phyloP scores from a whole-genome alignment of 2,797 vertebrate genomes.

The Manis javanica region DNA sequence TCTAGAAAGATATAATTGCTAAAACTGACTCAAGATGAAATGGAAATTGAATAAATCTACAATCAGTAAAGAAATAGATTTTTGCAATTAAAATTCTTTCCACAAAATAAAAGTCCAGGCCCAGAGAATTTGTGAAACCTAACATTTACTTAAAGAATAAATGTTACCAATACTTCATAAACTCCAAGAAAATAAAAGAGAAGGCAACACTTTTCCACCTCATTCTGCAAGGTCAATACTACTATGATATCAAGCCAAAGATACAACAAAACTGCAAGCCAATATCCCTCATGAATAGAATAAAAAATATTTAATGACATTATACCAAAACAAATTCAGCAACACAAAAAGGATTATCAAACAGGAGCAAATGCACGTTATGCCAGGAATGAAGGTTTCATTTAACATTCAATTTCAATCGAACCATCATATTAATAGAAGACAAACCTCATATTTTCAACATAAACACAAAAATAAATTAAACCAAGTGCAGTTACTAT shows the following conservation, averaged over 20 bases:
- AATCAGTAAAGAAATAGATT: not conserved
- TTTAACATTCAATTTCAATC: not conserved
- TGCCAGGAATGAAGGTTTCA: not conserved
- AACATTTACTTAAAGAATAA: not conserved
- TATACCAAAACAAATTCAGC: not conserved
- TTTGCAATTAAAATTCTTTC: not conserved
- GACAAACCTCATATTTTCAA: not conserved
- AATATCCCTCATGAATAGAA: not conserved
- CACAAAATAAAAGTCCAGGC: not conserved
- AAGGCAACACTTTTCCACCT: not conserved
- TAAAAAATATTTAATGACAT: not conserved
- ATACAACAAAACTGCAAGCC: not conserved
- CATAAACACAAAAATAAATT: not conserved
- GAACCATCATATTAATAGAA: not conserved
- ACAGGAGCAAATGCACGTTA: not conserved
- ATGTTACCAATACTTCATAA: not conserved
- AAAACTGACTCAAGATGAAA: not conserved
- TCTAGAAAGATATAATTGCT: not conserved
- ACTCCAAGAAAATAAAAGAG: not conserved
- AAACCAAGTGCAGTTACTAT: not conserved
- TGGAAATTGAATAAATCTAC: not conserved
- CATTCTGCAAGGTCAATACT: not conserved
- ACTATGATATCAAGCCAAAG: not conserved
- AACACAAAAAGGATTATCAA: not conserved
- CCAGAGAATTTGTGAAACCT: not conserved